A percentile compares a stretch with the other conserved stretches of the same genome.
These are phyloP conservation scores for Trogon surrucura DNA, from an alignment of 2,113 vertebrate genomes.

Conservation along the genomic window DNA sequence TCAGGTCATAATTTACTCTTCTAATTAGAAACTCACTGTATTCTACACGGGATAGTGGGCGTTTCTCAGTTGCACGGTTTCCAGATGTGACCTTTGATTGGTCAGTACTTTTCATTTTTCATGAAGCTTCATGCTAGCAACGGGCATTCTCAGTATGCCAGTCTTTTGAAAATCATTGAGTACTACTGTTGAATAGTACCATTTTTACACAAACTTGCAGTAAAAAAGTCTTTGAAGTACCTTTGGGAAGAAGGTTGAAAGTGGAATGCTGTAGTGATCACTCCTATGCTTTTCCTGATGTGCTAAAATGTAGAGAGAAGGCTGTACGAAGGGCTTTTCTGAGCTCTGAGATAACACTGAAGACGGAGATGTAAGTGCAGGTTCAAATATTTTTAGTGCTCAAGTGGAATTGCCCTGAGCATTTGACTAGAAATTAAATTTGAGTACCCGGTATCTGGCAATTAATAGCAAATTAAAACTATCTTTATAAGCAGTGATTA, in stretches of 20 bases:
- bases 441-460: neutral
- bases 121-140: neutral
- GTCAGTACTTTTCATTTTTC: neutral
- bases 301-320: neutral
- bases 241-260: neutral
- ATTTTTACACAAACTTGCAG: neutral
- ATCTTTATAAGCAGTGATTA: neutral
- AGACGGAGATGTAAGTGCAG: neutral
- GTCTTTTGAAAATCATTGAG: neutral
- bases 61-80: neutral
- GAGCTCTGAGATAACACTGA: neutral
- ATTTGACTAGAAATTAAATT: constrained; percentile 2
- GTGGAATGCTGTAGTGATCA: neutral
- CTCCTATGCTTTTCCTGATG: neutral
- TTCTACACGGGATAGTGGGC: neutral
- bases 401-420: neutral
- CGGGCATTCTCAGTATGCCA: neutral
- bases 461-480: constrained; percentile 9
- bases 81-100: neutral
- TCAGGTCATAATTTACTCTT: neutral
- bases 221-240: neutral
- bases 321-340: neutral
- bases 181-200: neutral
- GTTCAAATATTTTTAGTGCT: neutral
- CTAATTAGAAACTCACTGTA: neutral